Evolutionary conservation across 2,888 invertebrate genomes (phyloP).

Genomic region (Hecatera dysodea): DNA sequence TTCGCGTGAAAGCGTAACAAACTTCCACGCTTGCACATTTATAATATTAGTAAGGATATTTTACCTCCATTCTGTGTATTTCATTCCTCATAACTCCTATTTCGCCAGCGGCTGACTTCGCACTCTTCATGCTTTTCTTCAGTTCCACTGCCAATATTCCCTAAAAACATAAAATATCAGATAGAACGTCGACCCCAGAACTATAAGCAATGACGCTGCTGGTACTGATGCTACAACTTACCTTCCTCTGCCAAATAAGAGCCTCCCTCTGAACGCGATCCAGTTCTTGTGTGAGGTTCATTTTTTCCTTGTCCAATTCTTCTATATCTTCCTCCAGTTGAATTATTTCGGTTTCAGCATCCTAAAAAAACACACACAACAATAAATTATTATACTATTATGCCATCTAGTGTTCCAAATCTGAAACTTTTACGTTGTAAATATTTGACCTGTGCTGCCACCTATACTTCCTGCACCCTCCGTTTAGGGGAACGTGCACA

Average conservation of each 20-base stretch:
- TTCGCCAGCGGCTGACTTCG: slow-evolving; percentile 93
- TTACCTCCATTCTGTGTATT: slow-evolving; percentile 96
- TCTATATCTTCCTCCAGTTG: slow-evolving; percentile 93
- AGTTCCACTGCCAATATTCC: slow-evolving; percentile 93
- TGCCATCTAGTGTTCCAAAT: no score
- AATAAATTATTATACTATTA: no score
- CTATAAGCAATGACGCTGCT: background rate
- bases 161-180: slow-evolving; percentile 62
- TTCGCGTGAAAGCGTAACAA: no score
- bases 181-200: background rate
- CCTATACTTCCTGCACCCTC: no score
- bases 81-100: slow-evolving; percentile 94
- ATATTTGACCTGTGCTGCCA: no score
- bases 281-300: slow-evolving; percentile 91
- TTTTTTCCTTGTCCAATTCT: slow-evolving; percentile 92
- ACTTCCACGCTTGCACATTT: no score
- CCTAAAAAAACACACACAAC: slow-evolving; percentile 89
- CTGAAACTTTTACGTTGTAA: no score
- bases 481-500: no score
- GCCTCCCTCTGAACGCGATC: slow-evolving; percentile 92
- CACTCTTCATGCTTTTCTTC: slow-evolving; percentile 92
- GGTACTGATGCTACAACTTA: slow-evolving; percentile 68
- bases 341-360: slow-evolving; percentile 93
- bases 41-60: no score
- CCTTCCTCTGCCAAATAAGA: slow-evolving; percentile 95